Percentiles rank a stretch among this genome's conserved stretches.
Evolutionary conservation across 1,140 invertebrate species (phyloP).

Genomic region (Panagrolaimus sp.): DNA sequence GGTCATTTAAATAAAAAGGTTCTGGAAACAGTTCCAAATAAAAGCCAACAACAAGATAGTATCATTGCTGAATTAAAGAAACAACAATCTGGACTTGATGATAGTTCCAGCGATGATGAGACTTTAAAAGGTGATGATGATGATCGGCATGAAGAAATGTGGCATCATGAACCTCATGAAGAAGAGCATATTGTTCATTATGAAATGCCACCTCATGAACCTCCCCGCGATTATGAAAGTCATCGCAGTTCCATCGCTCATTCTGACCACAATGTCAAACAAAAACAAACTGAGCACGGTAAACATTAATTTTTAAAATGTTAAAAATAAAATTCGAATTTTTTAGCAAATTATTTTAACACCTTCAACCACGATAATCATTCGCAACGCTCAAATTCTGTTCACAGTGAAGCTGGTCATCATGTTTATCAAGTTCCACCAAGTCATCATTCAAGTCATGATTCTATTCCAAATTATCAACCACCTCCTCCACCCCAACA

Average conservation of each 20-base stretch:
- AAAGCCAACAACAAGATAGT: not conserved
- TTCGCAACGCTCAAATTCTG: not conserved
- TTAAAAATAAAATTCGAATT: too few relatives aligned
- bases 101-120: not conserved
- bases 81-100: not conserved
- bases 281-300: too few relatives aligned
- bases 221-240: not conserved
- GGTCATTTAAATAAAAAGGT: not conserved
- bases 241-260: not conserved
- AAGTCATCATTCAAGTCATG: too few relatives aligned
- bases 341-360: not conserved
- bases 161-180: not conserved
- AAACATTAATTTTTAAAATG: too few relatives aligned
- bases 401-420: too few relatives aligned
- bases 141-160: not conserved
- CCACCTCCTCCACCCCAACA: too few relatives aligned
- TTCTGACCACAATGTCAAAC: too few relatives aligned
- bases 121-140: not conserved
- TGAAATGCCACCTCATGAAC: not conserved
- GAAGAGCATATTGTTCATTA: not conserved
- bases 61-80: constrained; percentile 7
- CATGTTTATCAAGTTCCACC: too few relatives aligned
- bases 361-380: not conserved
- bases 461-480: too few relatives aligned
- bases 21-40: not conserved